These are phyloP conservation scores for Tipula vernalis DNA, from an alignment of 2,888 invertebrate genomes.

Conservation along the genomic window DNA sequence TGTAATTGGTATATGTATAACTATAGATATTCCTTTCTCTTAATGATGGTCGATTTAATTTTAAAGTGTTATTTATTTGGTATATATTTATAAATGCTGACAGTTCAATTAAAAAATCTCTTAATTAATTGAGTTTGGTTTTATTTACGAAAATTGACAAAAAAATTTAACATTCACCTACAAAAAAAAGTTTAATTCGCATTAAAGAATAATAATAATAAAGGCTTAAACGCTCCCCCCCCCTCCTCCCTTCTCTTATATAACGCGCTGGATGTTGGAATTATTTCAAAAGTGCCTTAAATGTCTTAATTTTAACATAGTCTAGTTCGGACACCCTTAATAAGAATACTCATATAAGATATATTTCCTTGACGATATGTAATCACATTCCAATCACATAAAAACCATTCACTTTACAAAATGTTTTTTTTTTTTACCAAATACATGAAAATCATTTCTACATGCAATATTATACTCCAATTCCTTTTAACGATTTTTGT, in stretches of 20 bases:
- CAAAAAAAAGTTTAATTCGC: not conserved
- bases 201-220: not conserved
- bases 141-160: not conserved
- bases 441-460: not conserved
- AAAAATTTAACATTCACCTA: not conserved
- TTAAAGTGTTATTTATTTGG: not conserved
- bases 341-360: not conserved
- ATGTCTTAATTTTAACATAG: not conserved
- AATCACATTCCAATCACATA: not conserved
- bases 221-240: not conserved
- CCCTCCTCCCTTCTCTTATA: not conserved
- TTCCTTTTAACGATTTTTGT: not conserved
- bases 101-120: not conserved
- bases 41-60: not conserved
- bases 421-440: not conserved
- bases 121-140: not conserved
- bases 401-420: not conserved
- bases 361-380: not conserved
- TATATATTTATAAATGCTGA: not conserved
- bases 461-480: not conserved
- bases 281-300: not conserved
- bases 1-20: not conserved
- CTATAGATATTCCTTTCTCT: not conserved
- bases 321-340: not conserved
- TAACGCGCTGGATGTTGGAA: not conserved